Evolutionary conservation across 2,113 vertebrate genomes (phyloP).

Genomic region (Plectropomus leopardus): DNA sequence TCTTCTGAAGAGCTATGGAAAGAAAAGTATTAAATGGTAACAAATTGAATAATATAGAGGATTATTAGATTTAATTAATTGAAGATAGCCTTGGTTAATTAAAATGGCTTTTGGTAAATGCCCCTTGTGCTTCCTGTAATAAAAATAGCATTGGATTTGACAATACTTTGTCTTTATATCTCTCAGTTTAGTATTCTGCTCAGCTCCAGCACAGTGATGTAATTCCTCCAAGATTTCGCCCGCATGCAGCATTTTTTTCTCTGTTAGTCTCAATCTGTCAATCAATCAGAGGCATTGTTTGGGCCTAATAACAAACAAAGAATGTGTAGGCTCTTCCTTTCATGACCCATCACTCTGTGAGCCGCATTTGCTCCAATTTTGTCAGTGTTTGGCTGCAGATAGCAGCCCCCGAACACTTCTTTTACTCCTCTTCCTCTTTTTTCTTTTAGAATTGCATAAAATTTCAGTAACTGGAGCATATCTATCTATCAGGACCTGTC

Average conservation of each 20-base stretch:
- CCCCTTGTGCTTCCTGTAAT: neutral
- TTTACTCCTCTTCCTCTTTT: neutral
- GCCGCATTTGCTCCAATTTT: conserved; percentile 33
- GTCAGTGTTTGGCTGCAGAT: conserved; percentile 22
- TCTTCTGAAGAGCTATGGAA: neutral
- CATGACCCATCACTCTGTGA: conserved; percentile 44
- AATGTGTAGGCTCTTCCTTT: conserved; percentile 39
- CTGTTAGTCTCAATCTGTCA: conserved; percentile 69
- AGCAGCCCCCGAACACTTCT: neutral
- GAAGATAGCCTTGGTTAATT: conserved; percentile 45
- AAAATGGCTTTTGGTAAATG: conserved; percentile 38
- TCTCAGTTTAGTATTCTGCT: conserved; percentile 35
- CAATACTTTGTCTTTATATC: neutral
- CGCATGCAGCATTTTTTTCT: conserved; percentile 15
- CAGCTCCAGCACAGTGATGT: conserved; percentile 23
- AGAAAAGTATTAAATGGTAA: neutral
- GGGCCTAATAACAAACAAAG: conserved; percentile 52
- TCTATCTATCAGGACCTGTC: conserved; percentile 65
- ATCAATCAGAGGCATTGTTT: conserved; percentile 59
- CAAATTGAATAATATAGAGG: neutral
- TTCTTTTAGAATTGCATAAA: conserved; percentile 26
- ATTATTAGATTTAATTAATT: conserved; percentile 38
- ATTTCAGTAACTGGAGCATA: conserved; percentile 67
- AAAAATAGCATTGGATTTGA: conserved; percentile 18
- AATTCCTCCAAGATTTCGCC: conserved; percentile 37